phyloP scores from a whole-genome alignment of 2,797 vertebrate species.

The Salarias fasciatus region DNA sequence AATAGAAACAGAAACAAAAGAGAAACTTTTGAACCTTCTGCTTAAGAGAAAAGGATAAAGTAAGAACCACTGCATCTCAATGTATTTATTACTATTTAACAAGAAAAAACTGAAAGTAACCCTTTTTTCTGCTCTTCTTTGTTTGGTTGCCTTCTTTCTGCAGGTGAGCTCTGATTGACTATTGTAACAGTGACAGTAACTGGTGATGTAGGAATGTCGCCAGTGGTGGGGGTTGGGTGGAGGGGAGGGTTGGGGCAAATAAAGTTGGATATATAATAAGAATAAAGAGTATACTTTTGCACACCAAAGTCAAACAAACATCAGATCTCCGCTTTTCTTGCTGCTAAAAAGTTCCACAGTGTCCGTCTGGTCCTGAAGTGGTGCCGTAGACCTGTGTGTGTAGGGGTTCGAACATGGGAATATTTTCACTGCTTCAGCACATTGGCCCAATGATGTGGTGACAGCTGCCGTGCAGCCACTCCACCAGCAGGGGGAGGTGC shows the following conservation, averaged over 20 bases:
- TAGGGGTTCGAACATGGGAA: no score
- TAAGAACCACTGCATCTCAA: conserved; percentile 89
- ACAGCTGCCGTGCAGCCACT: no score
- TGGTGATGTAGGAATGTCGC: conserved; percentile 77
- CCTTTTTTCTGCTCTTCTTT: conserved; percentile 87
- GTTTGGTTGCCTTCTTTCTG: conserved; percentile 87
- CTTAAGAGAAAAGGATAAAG: conserved; percentile 86
- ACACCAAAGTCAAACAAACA: conserved; percentile 83
- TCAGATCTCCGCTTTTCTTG: conserved; percentile 75
- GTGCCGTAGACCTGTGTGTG: no score
- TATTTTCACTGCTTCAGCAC: no score
- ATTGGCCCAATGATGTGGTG: no score
- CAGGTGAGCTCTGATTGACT: conserved; percentile 86
- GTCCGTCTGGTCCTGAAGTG: no score
- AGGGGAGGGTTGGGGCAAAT: conserved; percentile 77
- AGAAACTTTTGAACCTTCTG: conserved; percentile 88
- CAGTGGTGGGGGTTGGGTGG: conserved; percentile 72
- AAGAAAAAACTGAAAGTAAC: conserved; percentile 85
- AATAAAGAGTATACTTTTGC: conserved; percentile 87
- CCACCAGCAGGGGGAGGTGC: no score
- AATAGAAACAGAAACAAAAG: conserved; percentile 75
- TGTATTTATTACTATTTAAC: conserved; percentile 92
- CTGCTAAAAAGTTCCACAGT: no score
- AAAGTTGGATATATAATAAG: conserved; percentile 85
- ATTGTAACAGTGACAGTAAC: conserved; percentile 85